Base-by-base conservation (phyloP, 2,797 vertebrate genomes). In the Galago senegalensis region DNA sequence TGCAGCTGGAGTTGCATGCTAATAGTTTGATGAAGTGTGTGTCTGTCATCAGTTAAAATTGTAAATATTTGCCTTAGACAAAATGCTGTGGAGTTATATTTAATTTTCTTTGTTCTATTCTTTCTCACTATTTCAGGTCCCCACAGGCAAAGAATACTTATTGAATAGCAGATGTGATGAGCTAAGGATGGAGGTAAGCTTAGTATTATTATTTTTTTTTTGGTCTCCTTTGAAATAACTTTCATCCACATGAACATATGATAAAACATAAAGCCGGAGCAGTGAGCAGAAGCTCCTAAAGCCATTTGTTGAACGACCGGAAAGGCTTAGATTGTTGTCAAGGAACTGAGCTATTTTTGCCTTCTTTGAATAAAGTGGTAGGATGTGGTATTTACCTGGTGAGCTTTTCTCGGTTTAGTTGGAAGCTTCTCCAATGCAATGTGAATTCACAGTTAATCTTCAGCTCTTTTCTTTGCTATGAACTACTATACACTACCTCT, bases 1-100 rank as follows among this genome's bases (percentile, higher is more conserved):
- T 98, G 98, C 98, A 98, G 98, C 98, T 98, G 98, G 98, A 98
- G 97, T 98, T 99, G 99, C 99, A 99, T 99, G 99, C 99, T 97
- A 98, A 87, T 98, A 98, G 97, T 98, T 97, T 98, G 97, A 95
- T 97, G 86, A 98, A 97, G 93, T 88, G 18, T 98, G 92, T 98
- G 97, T 98, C 90, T 98, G 98, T 98, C 69, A 2, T 96, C 97
- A 77, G 56, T 93, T 97, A 88, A 95, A 95, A 72, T 40, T 97
- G 92, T 96, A 97, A 98, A 46, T 95, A 96, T 88, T 97, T 93
- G 82, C 92, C 90, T 96, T 87, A 61, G 81, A 91, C 88, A 67
- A 97, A 97, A 65, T 95, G 76, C 91, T 4, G 82, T 65, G 93
- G 95, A 95, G 95, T 98, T 95, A 98, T 97, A 98, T 96, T 98